These are phyloP conservation scores for Hyles euphorbiae DNA, from an alignment of 1,140 invertebrate species.

Conservation along the genomic window DNA sequence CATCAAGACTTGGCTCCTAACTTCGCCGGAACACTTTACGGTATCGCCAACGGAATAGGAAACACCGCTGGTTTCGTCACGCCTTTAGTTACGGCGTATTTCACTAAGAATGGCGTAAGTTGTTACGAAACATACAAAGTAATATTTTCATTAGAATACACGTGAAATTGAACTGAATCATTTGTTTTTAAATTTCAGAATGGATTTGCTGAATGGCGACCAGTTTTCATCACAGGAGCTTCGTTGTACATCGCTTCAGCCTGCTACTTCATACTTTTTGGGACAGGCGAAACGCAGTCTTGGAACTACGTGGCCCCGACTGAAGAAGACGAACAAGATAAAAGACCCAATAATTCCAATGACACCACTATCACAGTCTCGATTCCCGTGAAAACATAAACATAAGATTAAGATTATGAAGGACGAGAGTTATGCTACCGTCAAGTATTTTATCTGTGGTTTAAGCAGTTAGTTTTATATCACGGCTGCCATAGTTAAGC, in stretches of 20 bases:
- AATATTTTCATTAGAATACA: too few species aligned
- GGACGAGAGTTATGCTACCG: not conserved
- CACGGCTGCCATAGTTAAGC: conserved; percentile 1
- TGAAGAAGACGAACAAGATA: conserved; percentile 45
- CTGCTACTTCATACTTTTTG: conserved; percentile 81
- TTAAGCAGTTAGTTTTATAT: not conserved
- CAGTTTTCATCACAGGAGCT: conserved; percentile 85
- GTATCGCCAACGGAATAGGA: conserved; percentile 84
- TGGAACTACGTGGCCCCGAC: conserved; percentile 76
- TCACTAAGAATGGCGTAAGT: conserved; percentile 80
- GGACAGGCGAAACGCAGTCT: conserved; percentile 79
- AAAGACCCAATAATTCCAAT: conserved; percentile 42
- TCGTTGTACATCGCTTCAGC: conserved; percentile 82
- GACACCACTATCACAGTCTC: conserved; percentile 50
- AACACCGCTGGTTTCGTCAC: conserved; percentile 86
- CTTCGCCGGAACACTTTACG: conserved; percentile 85
- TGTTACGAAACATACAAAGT: not conserved
- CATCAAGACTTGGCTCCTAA: conserved; percentile 88
- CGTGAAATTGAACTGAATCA: too few species aligned
- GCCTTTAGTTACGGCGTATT: conserved; percentile 80
- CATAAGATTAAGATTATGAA: conserved; percentile 1
- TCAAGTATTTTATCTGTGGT: conserved; percentile 1
- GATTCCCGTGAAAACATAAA: conserved; percentile 52
- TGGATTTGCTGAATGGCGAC: conserved; percentile 84
- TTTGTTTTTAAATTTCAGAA: conserved; percentile 72